Percentiles rank a stretch among this genome's conserved stretches.
Evolutionary conservation across 2,888 invertebrate species (phyloP).

Genomic region (Parapristionchus giblindavisi): DNA sequence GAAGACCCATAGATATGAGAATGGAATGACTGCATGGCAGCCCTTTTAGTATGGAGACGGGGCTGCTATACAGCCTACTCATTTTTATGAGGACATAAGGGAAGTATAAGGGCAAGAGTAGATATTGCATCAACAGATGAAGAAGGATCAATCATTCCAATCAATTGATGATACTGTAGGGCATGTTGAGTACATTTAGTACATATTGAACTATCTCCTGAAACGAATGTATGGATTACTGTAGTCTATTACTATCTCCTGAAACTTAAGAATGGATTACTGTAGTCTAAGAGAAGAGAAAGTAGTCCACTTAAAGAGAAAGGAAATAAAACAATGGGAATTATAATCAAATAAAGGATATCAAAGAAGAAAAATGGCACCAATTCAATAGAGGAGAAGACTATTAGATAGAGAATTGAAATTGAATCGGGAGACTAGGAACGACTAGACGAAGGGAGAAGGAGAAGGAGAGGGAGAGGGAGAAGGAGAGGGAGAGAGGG

Average conservation of each 20-base stretch:
- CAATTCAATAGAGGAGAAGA: constrained; percentile 2
- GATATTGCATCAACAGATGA: constrained; percentile 48
- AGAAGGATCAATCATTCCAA: constrained; percentile 49
- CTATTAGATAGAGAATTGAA: constrained; percentile 17
- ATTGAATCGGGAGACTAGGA: constrained; percentile 6
- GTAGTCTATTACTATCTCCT: neutral
- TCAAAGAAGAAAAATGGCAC: neutral
- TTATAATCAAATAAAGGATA: constrained; percentile 34
- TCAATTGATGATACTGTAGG: constrained; percentile 53
- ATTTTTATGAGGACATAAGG: constrained; percentile 29
- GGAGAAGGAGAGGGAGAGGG: neutral
- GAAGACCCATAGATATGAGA: neutral
- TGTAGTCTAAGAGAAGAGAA: neutral
- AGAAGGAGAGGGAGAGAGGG: neutral
- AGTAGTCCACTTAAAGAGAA: neutral
- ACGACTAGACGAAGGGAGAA: neutral
- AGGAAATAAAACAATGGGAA: constrained; percentile 35
- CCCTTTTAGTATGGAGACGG: neutral
- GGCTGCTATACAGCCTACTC: constrained; percentile 13
- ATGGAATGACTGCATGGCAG: neutral
- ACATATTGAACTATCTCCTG: constrained; percentile 20
- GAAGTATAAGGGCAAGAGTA: constrained; percentile 50
- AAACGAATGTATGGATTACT: constrained; percentile 3
- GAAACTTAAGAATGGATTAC: constrained; percentile 3
- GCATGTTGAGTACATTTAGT: constrained; percentile 55